Percentiles rank a stretch among this genome's conserved stretches.
phyloP scores from a whole-genome alignment of 30 jellyfish, hydroid and myxozoan species.

The Aurelia sp. region DNA sequence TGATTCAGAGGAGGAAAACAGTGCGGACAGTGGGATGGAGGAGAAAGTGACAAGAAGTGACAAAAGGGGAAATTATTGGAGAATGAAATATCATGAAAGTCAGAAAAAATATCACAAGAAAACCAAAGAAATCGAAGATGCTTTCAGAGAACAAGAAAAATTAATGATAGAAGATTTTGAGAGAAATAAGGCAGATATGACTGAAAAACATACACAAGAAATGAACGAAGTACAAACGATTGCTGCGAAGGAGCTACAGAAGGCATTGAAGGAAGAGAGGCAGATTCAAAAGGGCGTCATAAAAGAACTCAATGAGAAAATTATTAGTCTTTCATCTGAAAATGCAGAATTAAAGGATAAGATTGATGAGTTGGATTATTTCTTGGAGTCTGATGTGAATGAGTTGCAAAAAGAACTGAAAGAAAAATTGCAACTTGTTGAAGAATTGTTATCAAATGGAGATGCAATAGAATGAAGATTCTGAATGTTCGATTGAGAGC shows the following conservation, averaged over 20 bases:
- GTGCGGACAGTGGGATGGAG: slow-evolving; percentile 67
- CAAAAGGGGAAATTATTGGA: slow-evolving; percentile 67
- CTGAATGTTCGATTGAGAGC: too few relatives aligned
- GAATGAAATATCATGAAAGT: slow-evolving; percentile 46
- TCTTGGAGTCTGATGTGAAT: slow-evolving; percentile 20
- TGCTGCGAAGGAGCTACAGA: slow-evolving; percentile 72
- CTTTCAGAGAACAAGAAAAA: slow-evolving; percentile 20
- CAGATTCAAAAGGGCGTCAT: slow-evolving; percentile 38
- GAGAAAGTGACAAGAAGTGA: slow-evolving; percentile 34
- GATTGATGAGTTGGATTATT: slow-evolving; percentile 18
- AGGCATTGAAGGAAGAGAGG: slow-evolving; percentile 56
- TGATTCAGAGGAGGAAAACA: slow-evolving; percentile 57
- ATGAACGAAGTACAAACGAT: slow-evolving; percentile 38
- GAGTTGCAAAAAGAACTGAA: slow-evolving; percentile 38
- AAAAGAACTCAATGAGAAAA: slow-evolving; percentile 48
- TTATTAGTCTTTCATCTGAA: slow-evolving; percentile 23
- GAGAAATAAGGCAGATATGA: slow-evolving; percentile 41
- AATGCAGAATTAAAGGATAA: slow-evolving; percentile 42
- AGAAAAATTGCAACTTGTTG: slow-evolving; percentile 26
- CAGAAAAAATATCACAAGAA: slow-evolving; percentile 44
- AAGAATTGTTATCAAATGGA: slow-evolving; percentile 25
- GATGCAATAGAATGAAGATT: neutral
- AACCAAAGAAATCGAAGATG: slow-evolving; percentile 51
- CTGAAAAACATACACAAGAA: slow-evolving; percentile 31
- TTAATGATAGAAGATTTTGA: slow-evolving; percentile 26